A percentile compares a stretch with the other conserved stretches of the same genome.
These are phyloP conservation scores for Oxyteleia sp. DNA, from an alignment of 2,888 invertebrate species.

Conservation along the genomic window DNA sequence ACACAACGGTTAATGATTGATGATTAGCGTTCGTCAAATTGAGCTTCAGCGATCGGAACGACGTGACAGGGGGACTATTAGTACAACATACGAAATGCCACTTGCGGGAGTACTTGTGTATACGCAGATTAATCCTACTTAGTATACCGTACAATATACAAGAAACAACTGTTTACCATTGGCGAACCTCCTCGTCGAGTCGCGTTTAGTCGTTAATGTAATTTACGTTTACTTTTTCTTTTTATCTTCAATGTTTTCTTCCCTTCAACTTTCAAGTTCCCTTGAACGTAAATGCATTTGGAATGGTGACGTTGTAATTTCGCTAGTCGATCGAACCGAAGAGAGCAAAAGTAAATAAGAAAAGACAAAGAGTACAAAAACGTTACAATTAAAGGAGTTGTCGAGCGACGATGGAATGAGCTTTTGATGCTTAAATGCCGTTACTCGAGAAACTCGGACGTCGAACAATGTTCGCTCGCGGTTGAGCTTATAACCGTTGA, in stretches of 20 bases:
- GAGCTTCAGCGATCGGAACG: constrained; percentile 54
- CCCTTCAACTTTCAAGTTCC: not conserved
- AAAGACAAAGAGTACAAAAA: not conserved
- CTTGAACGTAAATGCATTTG: constrained; percentile 75
- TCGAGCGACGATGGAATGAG: constrained; percentile 39
- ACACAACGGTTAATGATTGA: constrained; percentile 35
- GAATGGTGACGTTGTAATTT: constrained; percentile 75
- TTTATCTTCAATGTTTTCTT: no score
- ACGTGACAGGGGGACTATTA: constrained; percentile 31
- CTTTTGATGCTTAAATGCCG: constrained; percentile 11
- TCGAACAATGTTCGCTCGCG: constrained; percentile 17
- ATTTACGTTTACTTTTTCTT: not conserved
- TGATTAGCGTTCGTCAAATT: constrained; percentile 32
- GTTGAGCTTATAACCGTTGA: constrained; percentile 51
- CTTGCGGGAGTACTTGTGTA: constrained; percentile 50
- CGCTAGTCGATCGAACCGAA: constrained; percentile 46
- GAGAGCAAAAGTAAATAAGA: not conserved
- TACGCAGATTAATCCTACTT: constrained; percentile 57
- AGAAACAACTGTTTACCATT: constrained; percentile 51
- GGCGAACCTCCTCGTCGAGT: constrained; percentile 46
- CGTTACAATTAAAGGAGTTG: no score
- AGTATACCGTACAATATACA: constrained; percentile 53
- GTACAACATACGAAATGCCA: constrained; percentile 54
- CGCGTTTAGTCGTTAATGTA: not conserved
- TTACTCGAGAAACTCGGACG: constrained; percentile 15